Evolutionary conservation across 2,888 invertebrate genomes (phyloP), one percentile per base, ranked within the genome.

Genomic region (Lasioglossum villosulum): DNA sequence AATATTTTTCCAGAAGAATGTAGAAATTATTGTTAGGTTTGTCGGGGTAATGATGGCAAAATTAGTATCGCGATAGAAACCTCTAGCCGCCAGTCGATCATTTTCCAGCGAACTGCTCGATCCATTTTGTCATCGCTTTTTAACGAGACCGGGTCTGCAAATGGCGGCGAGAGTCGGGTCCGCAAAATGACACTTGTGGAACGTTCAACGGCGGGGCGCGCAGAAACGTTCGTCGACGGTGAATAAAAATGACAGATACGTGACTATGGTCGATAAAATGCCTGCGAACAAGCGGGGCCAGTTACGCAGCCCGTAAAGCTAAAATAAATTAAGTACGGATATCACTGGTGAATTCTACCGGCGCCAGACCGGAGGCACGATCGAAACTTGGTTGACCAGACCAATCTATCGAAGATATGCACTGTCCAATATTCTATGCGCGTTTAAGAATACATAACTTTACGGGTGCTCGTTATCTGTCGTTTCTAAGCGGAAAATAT

Each of bases 311-410:
- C 80, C 82, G 81, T 87, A 80, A 88, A 89, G 87, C 88, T 91
- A 92, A 89, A 93, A 94, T 94, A 93, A 93, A 94, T 94, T 94
- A 94, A 94, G 94, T 93, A 94, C 93, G 90, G 92, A 91, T 91
- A 92, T 91, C 90, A 92, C 86, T 56, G 56, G 86, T 56, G 80
- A 79, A 90, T 83, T 86, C 91, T 90, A 91, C 82, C 89, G 90
- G 88, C 91, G 89, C 89, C 88, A 88, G 86, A 89, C 88, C 84
- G 88, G 88, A 82, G 88, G 88, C 88, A 81, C 59, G 89, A 87
- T 78, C 75, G 71, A 84, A 86, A 80, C 79, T 78, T 63, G 30
- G 73, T 73, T 39, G 56, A 45, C 45, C 83, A 6, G 63, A 39
- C 73, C 27, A 63, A 84, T 74, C 12, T n/a, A 73, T 72, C 78